Percentiles rank a stretch among this genome's conserved stretches.
phyloP scores from a whole-genome alignment of 2,888 invertebrate genomes.

The Drosophila kambysellisi region DNA sequence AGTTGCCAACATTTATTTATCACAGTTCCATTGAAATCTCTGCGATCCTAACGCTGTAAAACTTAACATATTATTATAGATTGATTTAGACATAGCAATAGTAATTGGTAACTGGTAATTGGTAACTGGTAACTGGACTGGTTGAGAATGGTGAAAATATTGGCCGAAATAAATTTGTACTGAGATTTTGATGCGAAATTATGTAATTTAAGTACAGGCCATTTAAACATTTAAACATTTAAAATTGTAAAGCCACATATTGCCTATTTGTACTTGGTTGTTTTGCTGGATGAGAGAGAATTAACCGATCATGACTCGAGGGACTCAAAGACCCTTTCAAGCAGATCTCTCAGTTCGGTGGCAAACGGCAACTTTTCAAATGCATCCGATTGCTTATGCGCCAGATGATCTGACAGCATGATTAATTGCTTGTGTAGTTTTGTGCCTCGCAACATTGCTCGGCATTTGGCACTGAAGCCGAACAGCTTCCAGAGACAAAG shows the following conservation, averaged over 20 bases:
- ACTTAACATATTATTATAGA: neutral
- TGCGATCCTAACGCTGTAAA: neutral
- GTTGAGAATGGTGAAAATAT: neutral
- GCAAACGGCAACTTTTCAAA: slow-evolving; percentile 46
- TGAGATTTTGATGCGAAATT: neutral
- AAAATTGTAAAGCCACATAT: neutral
- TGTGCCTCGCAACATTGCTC: slow-evolving; percentile 79
- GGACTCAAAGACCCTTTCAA: slow-evolving; percentile 28
- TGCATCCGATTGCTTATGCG: slow-evolving; percentile 24
- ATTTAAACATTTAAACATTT: neutral
- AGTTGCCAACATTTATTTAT: neutral
- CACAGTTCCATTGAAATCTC: neutral
- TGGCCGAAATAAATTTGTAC: neutral
- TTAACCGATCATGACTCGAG: slow-evolving; percentile 33
- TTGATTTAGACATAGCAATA: neutral
- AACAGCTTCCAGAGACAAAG: slow-evolving; percentile 82
- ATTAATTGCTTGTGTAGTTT: slow-evolving; percentile 74
- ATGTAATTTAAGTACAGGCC: neutral
- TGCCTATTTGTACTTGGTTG: neutral
- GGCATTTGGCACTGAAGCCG: slow-evolving; percentile 81
- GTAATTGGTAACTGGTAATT: neutral
- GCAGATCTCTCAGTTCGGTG: slow-evolving; percentile 16
- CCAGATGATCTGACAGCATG: slow-evolving; percentile 63
- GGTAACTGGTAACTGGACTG: neutral
- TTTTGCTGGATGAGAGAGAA: neutral